Percentiles rank a stretch among this genome's conserved stretches.
These are phyloP conservation scores for Phengaris alcon DNA, from an alignment of 2,888 invertebrate species.

Conservation along the genomic window DNA sequence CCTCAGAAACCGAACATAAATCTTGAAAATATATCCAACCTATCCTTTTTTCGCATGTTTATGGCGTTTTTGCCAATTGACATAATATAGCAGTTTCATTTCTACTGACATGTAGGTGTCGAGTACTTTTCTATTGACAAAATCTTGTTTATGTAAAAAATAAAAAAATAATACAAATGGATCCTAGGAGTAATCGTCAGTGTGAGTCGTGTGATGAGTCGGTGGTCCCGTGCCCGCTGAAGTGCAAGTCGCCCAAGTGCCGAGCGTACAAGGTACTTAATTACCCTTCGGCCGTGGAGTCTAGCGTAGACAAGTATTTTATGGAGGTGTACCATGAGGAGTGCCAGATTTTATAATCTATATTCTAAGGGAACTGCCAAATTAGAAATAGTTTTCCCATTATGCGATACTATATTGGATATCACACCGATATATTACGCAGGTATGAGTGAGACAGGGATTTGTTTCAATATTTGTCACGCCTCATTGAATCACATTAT, in stretches of 20 bases:
- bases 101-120: not conserved
- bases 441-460: no score
- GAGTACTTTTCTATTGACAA: not conserved
- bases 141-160: not conserved
- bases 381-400: no score
- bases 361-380: no score
- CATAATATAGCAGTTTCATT: not conserved
- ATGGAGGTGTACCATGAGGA: no score
- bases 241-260: constrained; percentile 58
- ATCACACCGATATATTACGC: no score
- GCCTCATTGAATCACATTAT: no score
- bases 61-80: not conserved
- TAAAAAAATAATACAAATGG: constrained; percentile 43
- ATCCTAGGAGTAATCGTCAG: constrained; percentile 43
- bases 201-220: constrained; percentile 55
- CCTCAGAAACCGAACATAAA: no score
- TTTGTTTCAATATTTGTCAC: no score
- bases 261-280: constrained; percentile 44
- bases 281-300: not conserved
- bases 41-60: not conserved
- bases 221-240: constrained; percentile 52
- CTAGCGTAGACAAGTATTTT: no score
- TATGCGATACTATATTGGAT: no score
- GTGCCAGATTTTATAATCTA: no score
- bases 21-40: not conserved